Conservation (phyloP, 2,797 vertebrate species). For the Dendrocincla fuliginosa region DNA sequence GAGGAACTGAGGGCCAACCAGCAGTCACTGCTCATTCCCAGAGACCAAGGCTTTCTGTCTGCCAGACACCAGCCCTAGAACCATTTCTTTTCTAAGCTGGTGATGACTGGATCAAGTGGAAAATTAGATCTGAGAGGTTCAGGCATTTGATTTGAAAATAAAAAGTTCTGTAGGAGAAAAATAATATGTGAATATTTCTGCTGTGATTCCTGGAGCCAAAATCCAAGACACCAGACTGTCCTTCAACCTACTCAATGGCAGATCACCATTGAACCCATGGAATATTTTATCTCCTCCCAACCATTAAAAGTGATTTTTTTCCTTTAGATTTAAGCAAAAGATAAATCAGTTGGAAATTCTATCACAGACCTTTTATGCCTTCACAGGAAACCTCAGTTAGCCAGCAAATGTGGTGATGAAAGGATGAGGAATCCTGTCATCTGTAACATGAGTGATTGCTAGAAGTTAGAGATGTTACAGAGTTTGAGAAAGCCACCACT, state of each 20-base stretch:
- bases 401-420: not conserved
- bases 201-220: not conserved
- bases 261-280: not conserved
- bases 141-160: not conserved
- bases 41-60: not conserved
- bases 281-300: not conserved
- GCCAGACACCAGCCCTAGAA: not conserved
- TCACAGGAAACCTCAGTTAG: not conserved
- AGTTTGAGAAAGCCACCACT: not conserved
- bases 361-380: not conserved
- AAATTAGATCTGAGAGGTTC: not conserved
- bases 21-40: not conserved
- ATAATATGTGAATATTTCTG: not conserved
- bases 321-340: not conserved
- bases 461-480: not conserved
- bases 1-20: not conserved
- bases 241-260: not conserved
- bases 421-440: not conserved
- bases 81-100: not conserved
- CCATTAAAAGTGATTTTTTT: not conserved
- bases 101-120: not conserved
- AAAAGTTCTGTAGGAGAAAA: not conserved
- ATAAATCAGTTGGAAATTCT: not conserved
- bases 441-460: not conserved
- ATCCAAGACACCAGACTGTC: not conserved